These are phyloP conservation scores for Eudasyphora cyanicolor DNA, from an alignment of 2,888 invertebrate species.

Conservation along the genomic window DNA sequence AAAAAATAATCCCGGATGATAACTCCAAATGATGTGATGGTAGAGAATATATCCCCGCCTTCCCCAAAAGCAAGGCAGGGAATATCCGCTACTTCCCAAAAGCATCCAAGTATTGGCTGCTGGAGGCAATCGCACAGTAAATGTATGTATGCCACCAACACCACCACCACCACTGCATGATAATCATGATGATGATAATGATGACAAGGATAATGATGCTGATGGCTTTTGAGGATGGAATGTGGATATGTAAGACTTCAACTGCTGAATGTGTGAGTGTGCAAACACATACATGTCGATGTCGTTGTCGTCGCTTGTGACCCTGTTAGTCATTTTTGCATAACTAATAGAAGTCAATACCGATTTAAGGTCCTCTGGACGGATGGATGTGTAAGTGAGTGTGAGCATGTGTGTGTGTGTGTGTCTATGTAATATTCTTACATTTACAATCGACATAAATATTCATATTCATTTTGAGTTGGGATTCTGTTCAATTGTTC, in stretches of 20 bases:
- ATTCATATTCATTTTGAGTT: neutral
- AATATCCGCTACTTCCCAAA: too few species aligned
- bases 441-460: neutral
- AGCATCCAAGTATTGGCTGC: too few species aligned
- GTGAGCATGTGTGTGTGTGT: too few species aligned
- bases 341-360: constrained; percentile 11
- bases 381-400: too few species aligned
- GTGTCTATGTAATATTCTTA: constrained; percentile 1
- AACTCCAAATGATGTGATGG: constrained; percentile 16
- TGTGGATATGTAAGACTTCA: neutral
- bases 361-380: neutral
- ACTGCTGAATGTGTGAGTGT: neutral
- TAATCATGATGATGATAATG: neutral
- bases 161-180: too few species aligned
- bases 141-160: too few species aligned
- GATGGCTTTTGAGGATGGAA: neutral
- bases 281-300: too few species aligned
- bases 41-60: too few species aligned
- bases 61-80: too few species aligned
- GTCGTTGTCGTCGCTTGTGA: neutral
- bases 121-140: constrained; percentile 30
- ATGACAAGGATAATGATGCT: neutral
- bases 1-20: neutral
- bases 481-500: neutral
- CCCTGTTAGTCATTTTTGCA: neutral